phyloP scores from a whole-genome alignment of 2,888 invertebrate species.

The Diloba caeruleocephala region DNA sequence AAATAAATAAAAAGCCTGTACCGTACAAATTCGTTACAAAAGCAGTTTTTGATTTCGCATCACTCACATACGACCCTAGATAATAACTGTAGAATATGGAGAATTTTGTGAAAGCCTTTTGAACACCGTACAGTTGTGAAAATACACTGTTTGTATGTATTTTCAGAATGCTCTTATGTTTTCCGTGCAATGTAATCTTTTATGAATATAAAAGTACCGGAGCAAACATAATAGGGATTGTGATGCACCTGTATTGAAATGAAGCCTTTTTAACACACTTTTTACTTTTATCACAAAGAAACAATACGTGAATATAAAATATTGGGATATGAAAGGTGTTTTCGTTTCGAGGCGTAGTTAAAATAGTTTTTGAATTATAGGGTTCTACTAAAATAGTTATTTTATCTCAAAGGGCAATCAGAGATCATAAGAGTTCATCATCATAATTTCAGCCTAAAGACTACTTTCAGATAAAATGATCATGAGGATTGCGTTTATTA shows the following conservation, averaged over 20 bases:
- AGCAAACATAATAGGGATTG: slow-evolving; percentile 22
- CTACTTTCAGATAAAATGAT: no score
- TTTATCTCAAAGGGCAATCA: no score
- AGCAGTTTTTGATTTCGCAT: slow-evolving; percentile 37
- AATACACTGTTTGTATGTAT: slow-evolving; percentile 39
- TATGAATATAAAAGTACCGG: slow-evolving; percentile 22
- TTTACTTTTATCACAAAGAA: slow-evolving; percentile 12
- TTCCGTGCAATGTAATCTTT: slow-evolving; percentile 41
- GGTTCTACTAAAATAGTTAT: no score
- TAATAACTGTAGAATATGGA: slow-evolving; percentile 34
- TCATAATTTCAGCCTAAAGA: no score
- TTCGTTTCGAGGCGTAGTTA: no score
- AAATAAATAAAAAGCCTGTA: slow-evolving; percentile 7
- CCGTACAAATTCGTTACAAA: slow-evolving; percentile 23
- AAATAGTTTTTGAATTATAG: no score
- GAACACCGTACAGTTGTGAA: slow-evolving; percentile 24
- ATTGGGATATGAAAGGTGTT: not conserved
- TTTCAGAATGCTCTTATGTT: slow-evolving; percentile 24
- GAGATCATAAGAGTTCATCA: no score
- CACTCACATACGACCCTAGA: slow-evolving; percentile 23
- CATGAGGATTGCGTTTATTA: no score
- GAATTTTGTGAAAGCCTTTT: slow-evolving; percentile 43
- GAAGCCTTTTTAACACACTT: slow-evolving; percentile 12
- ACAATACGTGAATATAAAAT: not conserved
- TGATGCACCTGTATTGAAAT: slow-evolving; percentile 27